Percentiles rank a stretch among this genome's conserved stretches.
Evolutionary conservation across 2,113 vertebrate genomes (phyloP).

Genomic region (Chrysemys picta): DNA sequence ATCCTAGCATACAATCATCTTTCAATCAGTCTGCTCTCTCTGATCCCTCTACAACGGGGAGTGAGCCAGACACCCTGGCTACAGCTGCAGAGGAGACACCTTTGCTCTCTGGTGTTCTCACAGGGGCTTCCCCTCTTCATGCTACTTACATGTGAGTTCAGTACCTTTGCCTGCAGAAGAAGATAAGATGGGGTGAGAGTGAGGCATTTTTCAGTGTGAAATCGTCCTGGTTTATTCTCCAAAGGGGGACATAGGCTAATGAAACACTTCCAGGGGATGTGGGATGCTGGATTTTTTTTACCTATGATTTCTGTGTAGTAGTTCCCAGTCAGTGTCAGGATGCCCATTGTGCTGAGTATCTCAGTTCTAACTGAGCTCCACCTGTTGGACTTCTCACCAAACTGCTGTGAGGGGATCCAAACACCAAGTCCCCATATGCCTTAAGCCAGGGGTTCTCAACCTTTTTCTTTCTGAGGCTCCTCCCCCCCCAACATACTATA

Average conservation of each 20-base stretch:
- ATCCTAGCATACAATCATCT: not conserved
- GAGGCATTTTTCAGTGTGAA: not conserved
- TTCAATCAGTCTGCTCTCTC: not conserved
- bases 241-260: not conserved
- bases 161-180: not conserved
- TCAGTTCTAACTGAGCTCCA: not conserved
- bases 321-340: not conserved
- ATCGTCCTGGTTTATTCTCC: constrained; percentile 1
- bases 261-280: not conserved
- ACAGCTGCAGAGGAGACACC: not conserved
- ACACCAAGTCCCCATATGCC: not conserved
- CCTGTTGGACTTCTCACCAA: not conserved
- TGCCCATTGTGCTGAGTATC: not conserved
- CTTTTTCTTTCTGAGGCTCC: too few relatives aligned
- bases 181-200: not conserved
- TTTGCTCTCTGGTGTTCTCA: not conserved
- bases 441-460: not conserved
- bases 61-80: not conserved
- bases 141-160: not conserved
- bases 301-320: not conserved
- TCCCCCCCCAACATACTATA: too few relatives aligned
- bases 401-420: not conserved
- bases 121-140: not conserved
- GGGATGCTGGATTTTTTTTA: not conserved
- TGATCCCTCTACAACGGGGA: not conserved